A percentile compares a stretch with the other conserved stretches of the same genome.
Evolutionary conservation across 2,797 vertebrate genomes (phyloP).

Genomic region (Manis javanica): DNA sequence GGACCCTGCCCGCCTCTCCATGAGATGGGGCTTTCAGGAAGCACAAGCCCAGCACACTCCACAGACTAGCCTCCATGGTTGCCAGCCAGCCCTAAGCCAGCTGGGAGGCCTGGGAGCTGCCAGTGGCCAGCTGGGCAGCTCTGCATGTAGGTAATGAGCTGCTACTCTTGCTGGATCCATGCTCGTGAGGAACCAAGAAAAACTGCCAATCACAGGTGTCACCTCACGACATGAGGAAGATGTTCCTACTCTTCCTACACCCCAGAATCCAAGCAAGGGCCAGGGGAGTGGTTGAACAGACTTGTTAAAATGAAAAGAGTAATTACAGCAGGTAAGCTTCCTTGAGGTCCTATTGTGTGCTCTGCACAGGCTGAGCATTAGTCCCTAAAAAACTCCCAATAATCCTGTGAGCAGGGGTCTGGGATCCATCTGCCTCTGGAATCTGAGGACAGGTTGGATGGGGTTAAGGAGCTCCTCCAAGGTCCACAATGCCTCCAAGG

Average conservation of each 20-base stretch:
- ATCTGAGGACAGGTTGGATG: not conserved
- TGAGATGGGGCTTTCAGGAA: not conserved
- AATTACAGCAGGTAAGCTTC: not conserved
- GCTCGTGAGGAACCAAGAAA: not conserved
- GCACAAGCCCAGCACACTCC: not conserved
- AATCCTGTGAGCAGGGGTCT: fast-evolving
- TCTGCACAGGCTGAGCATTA: too few species aligned
- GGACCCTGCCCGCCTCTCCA: not conserved
- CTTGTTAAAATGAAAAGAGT: not conserved
- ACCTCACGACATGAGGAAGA: not conserved
- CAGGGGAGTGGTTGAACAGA: not conserved
- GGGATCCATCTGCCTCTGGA: not conserved
- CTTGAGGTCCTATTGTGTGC: not conserved
- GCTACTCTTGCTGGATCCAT: not conserved
- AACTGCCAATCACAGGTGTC: not conserved
- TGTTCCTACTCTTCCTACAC: too few species aligned
- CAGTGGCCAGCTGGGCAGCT: slow-evolving; percentile 32
- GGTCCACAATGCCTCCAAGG: not conserved
- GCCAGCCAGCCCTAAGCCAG: not conserved
- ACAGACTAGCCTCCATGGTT: not conserved
- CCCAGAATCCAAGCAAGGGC: not conserved
- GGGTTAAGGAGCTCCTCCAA: fast-evolving
- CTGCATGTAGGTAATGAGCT: not conserved
- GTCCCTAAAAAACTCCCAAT: not conserved
- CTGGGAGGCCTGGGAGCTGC: not conserved